phyloP scores from a whole-genome alignment of 2,113 vertebrate genomes.

The Chitala chitala region DNA sequence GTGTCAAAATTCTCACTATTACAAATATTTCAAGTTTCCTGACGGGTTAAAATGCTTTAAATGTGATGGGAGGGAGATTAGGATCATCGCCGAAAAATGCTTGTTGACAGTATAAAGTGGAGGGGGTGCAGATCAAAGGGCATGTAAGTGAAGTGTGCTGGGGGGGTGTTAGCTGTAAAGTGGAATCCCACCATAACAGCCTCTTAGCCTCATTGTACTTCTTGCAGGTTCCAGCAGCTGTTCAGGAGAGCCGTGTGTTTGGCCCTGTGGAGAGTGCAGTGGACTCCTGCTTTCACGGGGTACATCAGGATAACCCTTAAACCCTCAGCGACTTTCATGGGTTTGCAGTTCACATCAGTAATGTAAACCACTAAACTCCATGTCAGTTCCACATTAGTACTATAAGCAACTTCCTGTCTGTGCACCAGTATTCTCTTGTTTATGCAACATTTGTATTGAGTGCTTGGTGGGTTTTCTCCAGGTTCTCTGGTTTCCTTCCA shows the following conservation, averaged over 20 bases:
- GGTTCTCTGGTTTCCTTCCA: too few species aligned
- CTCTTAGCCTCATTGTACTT: not conserved
- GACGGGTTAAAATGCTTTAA: too few species aligned
- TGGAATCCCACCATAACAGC: not conserved
- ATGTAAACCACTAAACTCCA: not conserved
- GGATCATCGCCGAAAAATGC: too few species aligned
- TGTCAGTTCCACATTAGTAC: too few species aligned
- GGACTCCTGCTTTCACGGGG: conserved; percentile 68
- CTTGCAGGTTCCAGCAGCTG: conserved; percentile 64
- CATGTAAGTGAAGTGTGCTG: not conserved
- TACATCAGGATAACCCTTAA: conserved; percentile 42
- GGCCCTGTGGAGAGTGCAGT: conserved; percentile 61
- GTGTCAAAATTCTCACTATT: too few species aligned
- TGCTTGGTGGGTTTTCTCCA: too few species aligned
- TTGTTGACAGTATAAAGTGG: not conserved
- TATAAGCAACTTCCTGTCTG: too few species aligned
- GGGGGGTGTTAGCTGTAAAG: not conserved
- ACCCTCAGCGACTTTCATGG: too few species aligned
- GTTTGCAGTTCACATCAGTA: not conserved
- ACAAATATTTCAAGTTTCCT: too few species aligned
- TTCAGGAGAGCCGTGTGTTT: conserved; percentile 61
- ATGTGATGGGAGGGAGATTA: too few species aligned
- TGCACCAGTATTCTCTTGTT: too few species aligned
- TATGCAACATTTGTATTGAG: too few species aligned
- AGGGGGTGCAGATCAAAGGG: not conserved